Evolutionary conservation across 2,797 vertebrate species (phyloP).

Genomic region (Pangasius larnaudii): DNA sequence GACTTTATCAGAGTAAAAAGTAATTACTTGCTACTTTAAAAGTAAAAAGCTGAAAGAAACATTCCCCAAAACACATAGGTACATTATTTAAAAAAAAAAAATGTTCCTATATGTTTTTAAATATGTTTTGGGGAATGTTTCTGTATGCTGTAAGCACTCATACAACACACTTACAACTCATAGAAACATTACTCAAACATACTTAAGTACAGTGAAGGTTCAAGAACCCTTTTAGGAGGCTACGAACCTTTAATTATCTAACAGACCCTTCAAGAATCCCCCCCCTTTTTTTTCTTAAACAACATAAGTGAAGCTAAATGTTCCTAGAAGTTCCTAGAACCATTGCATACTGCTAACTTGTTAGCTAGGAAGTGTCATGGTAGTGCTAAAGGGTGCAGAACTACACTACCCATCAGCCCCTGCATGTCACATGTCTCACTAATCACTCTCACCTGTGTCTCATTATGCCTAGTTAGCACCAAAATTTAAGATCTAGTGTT

Average conservation of each 20-base stretch:
- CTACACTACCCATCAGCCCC: too few relatives aligned
- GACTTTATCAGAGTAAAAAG: neutral
- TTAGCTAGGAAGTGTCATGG: neutral
- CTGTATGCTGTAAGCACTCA: neutral
- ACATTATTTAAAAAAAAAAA: neutral
- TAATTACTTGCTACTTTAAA: neutral
- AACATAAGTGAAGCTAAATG: neutral
- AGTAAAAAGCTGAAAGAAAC: neutral
- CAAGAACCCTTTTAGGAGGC: neutral
- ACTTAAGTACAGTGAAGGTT: neutral
- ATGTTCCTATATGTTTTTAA: neutral
- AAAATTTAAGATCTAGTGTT: too few relatives aligned
- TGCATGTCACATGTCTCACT: too few relatives aligned
- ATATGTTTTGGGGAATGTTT: neutral
- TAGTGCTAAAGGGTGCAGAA: too few relatives aligned
- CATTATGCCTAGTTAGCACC: too few relatives aligned
- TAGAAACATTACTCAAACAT: neutral
- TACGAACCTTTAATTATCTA: neutral
- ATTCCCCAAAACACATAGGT: neutral
- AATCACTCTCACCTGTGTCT: too few relatives aligned
- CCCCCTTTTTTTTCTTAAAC: neutral
- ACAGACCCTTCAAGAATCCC: neutral
- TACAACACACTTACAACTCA: neutral
- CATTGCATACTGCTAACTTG: neutral
- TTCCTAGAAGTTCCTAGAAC: neutral